Base-by-base conservation (phyloP, 2,797 vertebrate species). In the Poeciliopsis presidionis region DNA sequence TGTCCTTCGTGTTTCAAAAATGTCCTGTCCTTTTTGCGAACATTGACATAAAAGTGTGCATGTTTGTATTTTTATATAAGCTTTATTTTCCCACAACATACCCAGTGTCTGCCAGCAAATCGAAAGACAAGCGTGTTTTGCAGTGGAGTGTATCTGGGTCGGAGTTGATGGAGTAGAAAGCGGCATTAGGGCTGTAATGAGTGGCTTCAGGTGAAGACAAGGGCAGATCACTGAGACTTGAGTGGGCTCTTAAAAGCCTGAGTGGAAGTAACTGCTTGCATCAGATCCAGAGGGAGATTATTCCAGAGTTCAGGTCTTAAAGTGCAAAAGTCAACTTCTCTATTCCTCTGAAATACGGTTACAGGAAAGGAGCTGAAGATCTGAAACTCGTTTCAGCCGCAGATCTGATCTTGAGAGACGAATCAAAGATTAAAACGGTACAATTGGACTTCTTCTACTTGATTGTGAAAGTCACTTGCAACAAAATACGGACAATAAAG, bases 201-300 rank as follows among this genome's bases (percentile, higher is more conserved):
- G 76, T 76, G 89, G 75, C 82, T 86, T 73, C 41, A 61, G 84
- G 80, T 73, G 82, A 75, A 71, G 59, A n/a, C 8, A 39, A 67
- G 79, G 79, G 53, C 84, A 53, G 59, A 18, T 22, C n/a, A 16
- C 61, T 47, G 81, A 76, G 74, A 63, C 72, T 51, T 43, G 75
- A 83, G 80, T 69, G 79, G 36, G 47, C 85, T 47, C 74, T 87
- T 88, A 86, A 85, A 80, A 86, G 85, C 86, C 78, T 85, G 84
- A 82, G 89, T 84, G 84, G 75, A 69, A 77, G 83, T 65, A 63
- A 73, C 74, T 76, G 74, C 86, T 72, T 69, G 4, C 53, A 69
- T 77, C 74, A 33, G 81, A 76, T 87, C 84, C 90, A 89, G 69
- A 82, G 86, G 86, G 88, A 91, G 82, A 78, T 83, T 16, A 80